Evolutionary conservation across 1,140 invertebrate genomes (phyloP).

Genomic region (Asbolus verrucosus): DNA sequence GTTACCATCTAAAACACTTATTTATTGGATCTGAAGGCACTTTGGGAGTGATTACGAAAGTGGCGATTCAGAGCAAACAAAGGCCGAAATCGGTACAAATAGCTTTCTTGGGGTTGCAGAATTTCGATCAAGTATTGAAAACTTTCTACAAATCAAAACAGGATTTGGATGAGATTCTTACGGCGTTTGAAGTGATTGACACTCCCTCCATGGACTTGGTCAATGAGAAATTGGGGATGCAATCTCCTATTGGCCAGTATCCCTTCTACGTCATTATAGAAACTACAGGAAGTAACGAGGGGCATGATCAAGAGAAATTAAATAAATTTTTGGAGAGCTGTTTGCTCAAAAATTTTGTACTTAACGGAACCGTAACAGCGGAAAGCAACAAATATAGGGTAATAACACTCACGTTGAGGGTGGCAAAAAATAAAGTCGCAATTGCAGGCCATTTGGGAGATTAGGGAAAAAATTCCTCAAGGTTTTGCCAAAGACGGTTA

Average conservation of each 20-base stretch:
- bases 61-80: constrained; percentile 88
- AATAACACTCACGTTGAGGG: background rate
- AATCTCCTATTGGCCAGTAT: constrained; percentile 72
- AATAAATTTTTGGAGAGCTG: constrained; percentile 80
- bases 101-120: constrained; percentile 84
- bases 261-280: constrained; percentile 94
- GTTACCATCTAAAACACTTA: constrained; percentile 95
- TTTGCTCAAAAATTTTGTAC: constrained; percentile 77
- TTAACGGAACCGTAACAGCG: constrained; percentile 85
- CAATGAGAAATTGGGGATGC: constrained; percentile 71
- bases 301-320: constrained; percentile 90
- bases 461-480: constrained; percentile 88
- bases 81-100: constrained; percentile 83
- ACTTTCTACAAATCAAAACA: constrained; percentile 79
- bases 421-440: background rate
- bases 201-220: constrained; percentile 71
- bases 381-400: constrained; percentile 69
- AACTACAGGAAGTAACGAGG: constrained; percentile 84
- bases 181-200: constrained; percentile 95
- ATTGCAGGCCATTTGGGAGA: constrained; percentile 80
- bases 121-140: constrained; percentile 82
- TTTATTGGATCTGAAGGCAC: constrained; percentile 99
- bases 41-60: constrained; percentile 93
- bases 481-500: constrained; percentile 85
- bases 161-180: constrained; percentile 88